A percentile compares a stretch with the other conserved stretches of the same genome.
These are phyloP conservation scores for Mus pahari DNA, from an alignment of 2,113 vertebrate genomes.

Conservation along the genomic window DNA sequence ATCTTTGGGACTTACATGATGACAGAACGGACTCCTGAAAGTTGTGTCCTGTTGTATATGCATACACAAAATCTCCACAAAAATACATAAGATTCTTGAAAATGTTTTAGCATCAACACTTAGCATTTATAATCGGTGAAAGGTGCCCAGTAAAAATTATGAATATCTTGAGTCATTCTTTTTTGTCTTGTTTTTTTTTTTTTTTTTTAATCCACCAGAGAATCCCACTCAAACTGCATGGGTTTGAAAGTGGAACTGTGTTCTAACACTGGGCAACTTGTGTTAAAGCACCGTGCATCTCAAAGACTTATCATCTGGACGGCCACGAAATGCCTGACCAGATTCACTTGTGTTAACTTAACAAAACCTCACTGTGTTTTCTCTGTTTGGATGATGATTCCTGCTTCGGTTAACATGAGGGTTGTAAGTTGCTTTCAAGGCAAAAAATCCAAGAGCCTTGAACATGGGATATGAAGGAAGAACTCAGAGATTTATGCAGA, in stretches of 20 bases:
- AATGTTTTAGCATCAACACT: neutral
- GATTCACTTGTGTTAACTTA: slow-evolving; percentile 40
- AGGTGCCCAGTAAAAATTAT: neutral
- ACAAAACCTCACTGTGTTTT: neutral
- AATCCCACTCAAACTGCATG: neutral
- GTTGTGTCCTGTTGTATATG: too few species aligned
- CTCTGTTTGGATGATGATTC: slow-evolving; percentile 19
- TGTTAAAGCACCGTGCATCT: neutral
- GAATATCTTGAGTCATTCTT: neutral
- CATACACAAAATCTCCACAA: neutral
- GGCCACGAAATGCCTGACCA: slow-evolving; percentile 20
- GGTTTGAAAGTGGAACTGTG: slow-evolving; percentile 9
- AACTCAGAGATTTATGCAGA: neutral
- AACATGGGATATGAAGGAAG: neutral
- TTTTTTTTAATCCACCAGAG: slow-evolving; percentile 6
- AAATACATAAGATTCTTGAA: neutral
- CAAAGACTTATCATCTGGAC: slow-evolving; percentile 23
- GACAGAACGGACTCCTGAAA: neutral
- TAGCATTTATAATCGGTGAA: neutral
- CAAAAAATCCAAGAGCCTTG: slow-evolving; percentile 1
- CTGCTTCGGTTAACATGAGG: slow-evolving; percentile 16
- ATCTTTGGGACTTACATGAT: neutral
- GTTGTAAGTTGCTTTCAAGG: slow-evolving; percentile 17
- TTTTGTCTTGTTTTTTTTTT: slow-evolving; percentile 17
- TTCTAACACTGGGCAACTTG: neutral